Evolutionary conservation across 2,113 vertebrate genomes (phyloP), one percentile per base, ranked within the genome.

Genomic region (Dunckerocampus dactyliophorus): DNA sequence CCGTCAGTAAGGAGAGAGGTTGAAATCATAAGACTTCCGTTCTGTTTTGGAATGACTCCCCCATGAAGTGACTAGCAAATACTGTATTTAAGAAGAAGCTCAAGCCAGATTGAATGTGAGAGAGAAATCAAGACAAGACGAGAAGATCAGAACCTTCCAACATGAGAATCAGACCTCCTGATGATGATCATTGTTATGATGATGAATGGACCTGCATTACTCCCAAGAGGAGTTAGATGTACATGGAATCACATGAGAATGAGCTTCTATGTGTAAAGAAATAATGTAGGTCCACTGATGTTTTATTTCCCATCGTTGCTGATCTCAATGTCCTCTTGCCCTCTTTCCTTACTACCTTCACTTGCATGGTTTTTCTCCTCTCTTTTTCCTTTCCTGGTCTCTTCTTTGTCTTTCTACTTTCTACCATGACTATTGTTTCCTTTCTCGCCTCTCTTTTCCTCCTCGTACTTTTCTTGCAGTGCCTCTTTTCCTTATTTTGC

Each of bases 1-100:
- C 54, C 11, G 6, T 55, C 31, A 21, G 34, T 62, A 80, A 58
- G 76, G 62, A 65, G 78, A 76, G 61, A 66, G 50, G 74, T 69
- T 79, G 19, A 13, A 42, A 56, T 13, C 69, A 80, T 62, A 62
- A 54, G 17, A 16, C 55, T 72, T 62, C 51, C 72, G 69, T 24
- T 60, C 34, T 28, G 17, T 63, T 66, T 76, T 75, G 52, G 13
- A 21, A 42, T 42, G 19, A 75, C 69, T 69, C 71, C 69, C 75
- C 71, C 52, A 39, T 55, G 51, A 80, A 73, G 59, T 63, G 47
- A 79, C 39, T 14, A 43, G 39, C 39, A 43, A 43, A 39, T 63
- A 73, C 50, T 31, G 21, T 28, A 21, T 11, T 50, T 21, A 21
- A 31, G 50, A 54, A 12, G 17, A 13, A 37, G 11, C 9, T 9